Conservation (phyloP, 2,113 vertebrate species). For the Limanda limanda region DNA sequence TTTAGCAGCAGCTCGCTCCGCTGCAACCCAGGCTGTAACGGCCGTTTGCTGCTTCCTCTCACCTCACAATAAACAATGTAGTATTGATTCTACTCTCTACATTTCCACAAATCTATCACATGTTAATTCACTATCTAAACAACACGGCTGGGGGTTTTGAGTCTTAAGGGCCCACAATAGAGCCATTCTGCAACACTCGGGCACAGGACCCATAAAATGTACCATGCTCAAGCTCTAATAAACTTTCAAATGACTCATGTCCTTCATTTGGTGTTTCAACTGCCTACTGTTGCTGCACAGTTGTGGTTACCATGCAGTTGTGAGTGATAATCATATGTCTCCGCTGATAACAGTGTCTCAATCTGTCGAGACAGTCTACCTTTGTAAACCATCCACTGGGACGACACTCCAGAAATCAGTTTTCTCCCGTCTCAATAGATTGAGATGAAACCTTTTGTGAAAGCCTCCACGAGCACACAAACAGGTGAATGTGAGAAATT, state of each 20-base stretch:
- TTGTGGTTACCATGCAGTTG: not conserved
- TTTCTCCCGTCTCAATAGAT: conserved; percentile 24
- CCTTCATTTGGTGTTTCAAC: not conserved
- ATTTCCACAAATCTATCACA: not conserved
- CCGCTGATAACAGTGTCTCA: conserved; percentile 28
- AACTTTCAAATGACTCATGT: not conserved
- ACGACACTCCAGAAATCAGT: conserved; percentile 38
- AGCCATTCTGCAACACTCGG: too few species aligned
- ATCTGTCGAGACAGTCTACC: conserved; percentile 14
- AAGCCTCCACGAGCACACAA: not conserved
- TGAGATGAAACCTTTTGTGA: conserved; percentile 29
- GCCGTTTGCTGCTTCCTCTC: conserved; percentile 51
- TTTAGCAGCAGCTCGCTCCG: conserved; percentile 62
- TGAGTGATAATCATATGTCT: conserved; percentile 16
- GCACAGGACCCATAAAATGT: too few species aligned
- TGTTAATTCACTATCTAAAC: not conserved
- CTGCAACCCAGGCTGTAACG: conserved; percentile 55
- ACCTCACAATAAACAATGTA: conserved; percentile 17
- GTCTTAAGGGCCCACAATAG: too few species aligned
- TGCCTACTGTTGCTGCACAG: not conserved
- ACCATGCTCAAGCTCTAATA: not conserved
- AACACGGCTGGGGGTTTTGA: too few species aligned
- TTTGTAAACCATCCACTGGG: conserved; percentile 40
- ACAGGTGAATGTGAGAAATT: not conserved
- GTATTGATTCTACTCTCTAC: conserved; percentile 6